A percentile compares a stretch with the other conserved stretches of the same genome.
Evolutionary conservation across 2,888 invertebrate genomes (phyloP).

Genomic region (Lithosia quadra): DNA sequence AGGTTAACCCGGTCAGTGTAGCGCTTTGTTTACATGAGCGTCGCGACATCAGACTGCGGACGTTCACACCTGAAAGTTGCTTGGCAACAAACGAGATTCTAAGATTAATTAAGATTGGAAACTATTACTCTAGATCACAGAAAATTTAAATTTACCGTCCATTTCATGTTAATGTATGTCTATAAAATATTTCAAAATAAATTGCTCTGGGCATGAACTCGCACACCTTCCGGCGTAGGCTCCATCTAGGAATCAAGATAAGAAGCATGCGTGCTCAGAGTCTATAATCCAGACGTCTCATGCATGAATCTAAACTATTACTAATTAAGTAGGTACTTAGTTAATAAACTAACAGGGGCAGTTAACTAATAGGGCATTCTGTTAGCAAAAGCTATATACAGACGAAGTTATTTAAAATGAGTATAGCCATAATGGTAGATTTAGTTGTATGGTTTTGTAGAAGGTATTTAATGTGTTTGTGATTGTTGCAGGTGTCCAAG

Average conservation of each 20-base stretch:
- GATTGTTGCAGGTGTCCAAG: conserved; percentile 66
- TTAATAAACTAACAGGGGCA: conserved; percentile 66
- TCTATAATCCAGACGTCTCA: conserved; percentile 58
- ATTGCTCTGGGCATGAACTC: conserved; percentile 62
- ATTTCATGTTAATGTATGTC: conserved; percentile 36
- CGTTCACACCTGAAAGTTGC: conserved; percentile 54
- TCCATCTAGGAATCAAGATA: conserved; percentile 65
- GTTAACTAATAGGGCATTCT: conserved; percentile 67
- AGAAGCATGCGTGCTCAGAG: conserved; percentile 66
- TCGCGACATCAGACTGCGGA: conserved; percentile 60
- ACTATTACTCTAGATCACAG: conserved; percentile 29
- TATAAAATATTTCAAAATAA: conserved; percentile 54
- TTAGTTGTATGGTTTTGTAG: conserved; percentile 32
- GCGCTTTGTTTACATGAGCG: conserved; percentile 80
- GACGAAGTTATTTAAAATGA: conserved; percentile 23
- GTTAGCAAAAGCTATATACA: conserved; percentile 53
- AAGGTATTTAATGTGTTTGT: conserved; percentile 52
- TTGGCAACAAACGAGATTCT: conserved; percentile 50
- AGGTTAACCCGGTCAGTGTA: conserved; percentile 85
- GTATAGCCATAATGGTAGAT: conserved; percentile 17
- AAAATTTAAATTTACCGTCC: conserved; percentile 36
- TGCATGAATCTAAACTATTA: conserved; percentile 66
- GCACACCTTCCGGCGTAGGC: conserved; percentile 57
- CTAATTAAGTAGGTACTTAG: too few relatives aligned
- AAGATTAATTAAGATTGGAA: conserved; percentile 38